phyloP scores from a whole-genome alignment of 2,888 invertebrate genomes.

The Drosophila melanosoma region DNA sequence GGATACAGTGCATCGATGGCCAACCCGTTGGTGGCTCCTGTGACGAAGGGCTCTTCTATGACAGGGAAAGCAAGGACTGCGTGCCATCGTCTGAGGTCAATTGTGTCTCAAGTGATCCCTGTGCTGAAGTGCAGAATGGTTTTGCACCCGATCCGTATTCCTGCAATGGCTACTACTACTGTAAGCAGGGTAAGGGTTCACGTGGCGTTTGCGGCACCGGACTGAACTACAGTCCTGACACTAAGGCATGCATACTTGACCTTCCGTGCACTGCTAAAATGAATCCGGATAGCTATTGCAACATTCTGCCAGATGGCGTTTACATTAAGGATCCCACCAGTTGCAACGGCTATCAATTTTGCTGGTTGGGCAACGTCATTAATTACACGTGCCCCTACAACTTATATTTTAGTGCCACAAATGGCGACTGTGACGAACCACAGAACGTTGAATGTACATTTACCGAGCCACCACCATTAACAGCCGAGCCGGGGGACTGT shows the following conservation, averaged over 20 bases:
- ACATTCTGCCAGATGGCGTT: constrained; percentile 79
- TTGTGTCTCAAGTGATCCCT: constrained; percentile 79
- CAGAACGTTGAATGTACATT: constrained; percentile 62
- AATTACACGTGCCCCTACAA: constrained; percentile 72
- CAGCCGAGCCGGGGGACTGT: constrained; percentile 58
- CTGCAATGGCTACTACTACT: constrained; percentile 81
- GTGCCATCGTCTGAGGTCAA: constrained; percentile 51
- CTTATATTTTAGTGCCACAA: constrained; percentile 67
- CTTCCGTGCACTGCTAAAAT: constrained; percentile 62
- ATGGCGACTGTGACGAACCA: constrained; percentile 69
- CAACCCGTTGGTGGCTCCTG: constrained; percentile 69
- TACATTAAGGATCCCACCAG: constrained; percentile 65
- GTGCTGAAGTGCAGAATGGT: constrained; percentile 63
- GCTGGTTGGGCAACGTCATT: constrained; percentile 61
- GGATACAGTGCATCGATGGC: constrained; percentile 75
- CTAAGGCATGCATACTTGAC: constrained; percentile 67
- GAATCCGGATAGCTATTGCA: constrained; percentile 76
- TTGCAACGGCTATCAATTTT: constrained; percentile 75
- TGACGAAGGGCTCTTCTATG: constrained; percentile 63
- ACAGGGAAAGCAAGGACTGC: constrained; percentile 65
- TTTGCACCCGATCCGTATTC: constrained; percentile 78
- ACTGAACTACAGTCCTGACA: constrained; percentile 72
- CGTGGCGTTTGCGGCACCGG: constrained; percentile 68
- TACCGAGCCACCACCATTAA: constrained; percentile 36
- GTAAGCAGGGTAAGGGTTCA: constrained; percentile 61